A percentile compares a stretch with the other conserved stretches of the same genome.
These are phyloP conservation scores for Taeniopygia guttata DNA, from an alignment of 2,797 vertebrate genomes.

Conservation along the genomic window DNA sequence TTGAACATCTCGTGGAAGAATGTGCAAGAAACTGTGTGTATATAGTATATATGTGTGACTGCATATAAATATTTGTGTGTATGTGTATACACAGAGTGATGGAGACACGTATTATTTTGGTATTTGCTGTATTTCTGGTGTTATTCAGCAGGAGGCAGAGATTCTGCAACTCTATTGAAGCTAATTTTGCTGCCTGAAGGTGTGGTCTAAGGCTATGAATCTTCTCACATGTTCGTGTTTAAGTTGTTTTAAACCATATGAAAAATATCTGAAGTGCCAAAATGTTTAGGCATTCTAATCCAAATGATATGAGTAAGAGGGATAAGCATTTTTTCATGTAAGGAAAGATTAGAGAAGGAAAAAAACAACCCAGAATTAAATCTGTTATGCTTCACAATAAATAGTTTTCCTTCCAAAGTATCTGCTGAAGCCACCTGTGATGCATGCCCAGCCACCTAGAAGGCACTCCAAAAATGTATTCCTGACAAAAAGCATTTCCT, in stretches of 20 bases:
- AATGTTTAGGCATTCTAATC: conserved; percentile 47
- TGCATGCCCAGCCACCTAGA: neutral
- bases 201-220: conserved; percentile 1
- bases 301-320: conserved; percentile 19
- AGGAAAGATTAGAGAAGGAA: conserved; percentile 15
- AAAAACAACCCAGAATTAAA: neutral
- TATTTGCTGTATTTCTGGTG: neutral
- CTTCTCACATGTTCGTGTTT: neutral
- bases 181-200: neutral
- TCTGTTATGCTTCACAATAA: conserved; percentile 15
- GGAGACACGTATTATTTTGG: neutral
- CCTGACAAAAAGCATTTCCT: neutral
- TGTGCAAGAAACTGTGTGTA: neutral
- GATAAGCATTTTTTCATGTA: conserved; percentile 22
- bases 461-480: neutral
- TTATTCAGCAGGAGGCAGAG: neutral
- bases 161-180: neutral
- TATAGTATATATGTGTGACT: neutral
- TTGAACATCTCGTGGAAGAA: neutral
- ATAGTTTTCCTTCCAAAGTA: neutral
- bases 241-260: conserved; percentile 22
- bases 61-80: neutral
- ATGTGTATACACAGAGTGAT: neutral
- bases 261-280: conserved; percentile 47
- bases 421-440: conserved; percentile 9